These are phyloP conservation scores for Cheilosia vernalis DNA, from an alignment of 2,888 invertebrate species.

Conservation along the genomic window DNA sequence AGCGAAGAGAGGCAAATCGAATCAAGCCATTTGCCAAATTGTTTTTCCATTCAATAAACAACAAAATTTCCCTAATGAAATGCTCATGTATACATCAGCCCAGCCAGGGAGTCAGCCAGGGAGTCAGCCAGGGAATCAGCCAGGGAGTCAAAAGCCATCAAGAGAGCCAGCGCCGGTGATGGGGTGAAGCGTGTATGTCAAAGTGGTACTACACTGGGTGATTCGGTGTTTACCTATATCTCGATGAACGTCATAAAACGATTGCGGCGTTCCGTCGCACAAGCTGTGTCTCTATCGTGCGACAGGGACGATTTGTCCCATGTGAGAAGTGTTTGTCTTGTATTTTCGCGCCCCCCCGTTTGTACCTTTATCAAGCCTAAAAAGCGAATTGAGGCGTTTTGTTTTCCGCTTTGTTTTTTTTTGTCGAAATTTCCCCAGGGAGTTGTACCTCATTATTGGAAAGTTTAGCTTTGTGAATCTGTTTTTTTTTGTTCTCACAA, in stretches of 20 bases:
- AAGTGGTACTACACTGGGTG: conserved; percentile 46
- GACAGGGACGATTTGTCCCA: conserved; percentile 58
- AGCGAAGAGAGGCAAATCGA: conserved; percentile 49
- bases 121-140: too few relatives aligned
- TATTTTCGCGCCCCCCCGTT: background rate
- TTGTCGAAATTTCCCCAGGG: conserved; percentile 60
- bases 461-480: conserved; percentile 35
- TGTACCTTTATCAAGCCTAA: conserved; percentile 19
- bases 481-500: conserved; percentile 21
- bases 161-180: too few relatives aligned
- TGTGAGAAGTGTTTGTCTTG: conserved; percentile 45
- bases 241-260: conserved; percentile 50
- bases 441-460: conserved; percentile 69
- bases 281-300: background rate
- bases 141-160: too few relatives aligned
- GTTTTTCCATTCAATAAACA: conserved; percentile 72
- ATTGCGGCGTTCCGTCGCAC: conserved; percentile 6
- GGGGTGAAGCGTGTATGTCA: background rate
- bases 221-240: conserved; percentile 51
- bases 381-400: background rate
- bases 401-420: conserved; percentile 21
- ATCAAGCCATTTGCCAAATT: conserved; percentile 72
- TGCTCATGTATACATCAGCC: conserved; percentile 40
- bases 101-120: too few relatives aligned
- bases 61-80: conserved; percentile 58